Base-by-base conservation (phyloP, 2,797 vertebrate genomes). In the Helicolenus hilgendorfi region DNA sequence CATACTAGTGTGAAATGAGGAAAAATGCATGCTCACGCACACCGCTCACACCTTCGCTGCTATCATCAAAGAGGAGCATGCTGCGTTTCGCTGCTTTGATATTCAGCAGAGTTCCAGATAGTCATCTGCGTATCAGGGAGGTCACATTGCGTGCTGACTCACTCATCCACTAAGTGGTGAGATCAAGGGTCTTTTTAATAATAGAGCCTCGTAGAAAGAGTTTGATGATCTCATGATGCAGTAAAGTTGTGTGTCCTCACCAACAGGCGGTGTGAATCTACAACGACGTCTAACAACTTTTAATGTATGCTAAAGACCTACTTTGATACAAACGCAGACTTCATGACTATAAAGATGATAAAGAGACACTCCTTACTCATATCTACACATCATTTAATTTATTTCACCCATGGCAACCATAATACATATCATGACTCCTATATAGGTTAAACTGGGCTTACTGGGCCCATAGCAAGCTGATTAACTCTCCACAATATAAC, bases 181-280 rank as follows among this genome's bases (percentile, higher is more conserved):
- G 85, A 86, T 90, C 90, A 86, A 77, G 77, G 72, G 81, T 83
- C 77, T 20, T 70, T 58, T 76, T 74, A 60, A 80, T 68, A 36
- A 85, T 77, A 65, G 69, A 80, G 63, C 49, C 67, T 62, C 29
- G 2, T 29, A 31, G 64, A 71, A 81, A 72, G 70, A 74, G 58
- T 78, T 62, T 6, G 70, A 71, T 65, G 68, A 80, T 41, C 58
- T 79, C 75, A 65, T 15, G 72, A 82, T 65, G 62, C 45, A 14
- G 29, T 49, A 3, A 58, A 84, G 53, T 18, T 79, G 24, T 38
- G 3, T 59, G 7, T 36, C 79, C 22, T 65, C 29, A 29, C 13
- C 22, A 7, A 7, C 2, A 26, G 33, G 18, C 27, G 26, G 9
- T 6, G 26, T 6, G 58, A 77, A 41, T 56, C 7, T 33, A 7